Evolutionary conservation across 2,888 invertebrate genomes (phyloP).

Genomic region (Acanthococcus lagerstroemiae): DNA sequence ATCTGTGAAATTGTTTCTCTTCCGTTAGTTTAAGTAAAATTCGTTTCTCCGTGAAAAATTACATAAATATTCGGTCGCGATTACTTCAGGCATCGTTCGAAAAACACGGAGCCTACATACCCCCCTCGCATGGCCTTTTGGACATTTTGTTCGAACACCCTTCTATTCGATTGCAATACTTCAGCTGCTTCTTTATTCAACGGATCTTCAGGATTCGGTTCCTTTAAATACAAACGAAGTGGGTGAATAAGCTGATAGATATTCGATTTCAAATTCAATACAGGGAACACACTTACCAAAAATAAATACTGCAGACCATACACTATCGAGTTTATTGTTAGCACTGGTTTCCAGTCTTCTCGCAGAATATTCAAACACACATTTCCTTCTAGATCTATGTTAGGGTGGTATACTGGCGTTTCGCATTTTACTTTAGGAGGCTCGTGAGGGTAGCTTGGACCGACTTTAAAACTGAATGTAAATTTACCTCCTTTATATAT

Average conservation of each 20-base stretch:
- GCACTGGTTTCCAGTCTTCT: slow-evolving; percentile 98
- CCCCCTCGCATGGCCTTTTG: slow-evolving; percentile 93
- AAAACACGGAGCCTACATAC: slow-evolving; percentile 85
- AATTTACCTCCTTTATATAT: slow-evolving; percentile 91
- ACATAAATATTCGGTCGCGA: too few relatives aligned
- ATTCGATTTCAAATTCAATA: background rate
- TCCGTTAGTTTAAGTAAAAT: too few relatives aligned
- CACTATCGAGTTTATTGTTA: slow-evolving; percentile 94
- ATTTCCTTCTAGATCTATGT: slow-evolving; percentile 95
- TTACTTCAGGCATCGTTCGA: slow-evolving; percentile 94
- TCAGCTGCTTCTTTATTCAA: slow-evolving; percentile 97
- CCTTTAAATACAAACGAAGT: too few relatives aligned
- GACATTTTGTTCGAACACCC: slow-evolving; percentile 92
- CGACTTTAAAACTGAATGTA: slow-evolving; percentile 94
- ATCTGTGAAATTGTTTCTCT: too few relatives aligned
- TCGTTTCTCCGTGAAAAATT: too few relatives aligned
- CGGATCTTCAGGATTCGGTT: slow-evolving; percentile 98
- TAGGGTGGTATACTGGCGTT: slow-evolving; percentile 95
- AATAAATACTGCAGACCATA: slow-evolving; percentile 96
- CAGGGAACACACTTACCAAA: slow-evolving; percentile 51
- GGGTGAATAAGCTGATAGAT: background rate
- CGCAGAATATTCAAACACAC: slow-evolving; percentile 93
- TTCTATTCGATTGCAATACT: slow-evolving; percentile 84
- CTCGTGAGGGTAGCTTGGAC: slow-evolving; percentile 95
- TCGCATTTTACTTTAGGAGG: slow-evolving; percentile 98